These are phyloP conservation scores for Lytechinus variegatus DNA, from an alignment of 35 echinoderm and acorn worm species.

Conservation along the genomic window DNA sequence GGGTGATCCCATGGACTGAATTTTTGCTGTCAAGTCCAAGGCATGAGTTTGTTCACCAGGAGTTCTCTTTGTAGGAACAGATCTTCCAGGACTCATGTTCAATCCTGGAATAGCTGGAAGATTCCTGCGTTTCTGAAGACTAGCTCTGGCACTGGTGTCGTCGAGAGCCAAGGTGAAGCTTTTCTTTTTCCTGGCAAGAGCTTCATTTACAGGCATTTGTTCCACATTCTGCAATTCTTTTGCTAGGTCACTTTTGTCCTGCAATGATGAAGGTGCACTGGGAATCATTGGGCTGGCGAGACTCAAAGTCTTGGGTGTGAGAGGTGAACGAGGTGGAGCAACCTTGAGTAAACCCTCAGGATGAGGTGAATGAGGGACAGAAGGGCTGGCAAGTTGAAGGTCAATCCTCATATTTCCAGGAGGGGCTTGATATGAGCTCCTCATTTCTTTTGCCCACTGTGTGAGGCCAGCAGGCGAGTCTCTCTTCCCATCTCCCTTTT, in stretches of 20 bases:
- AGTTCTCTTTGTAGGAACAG: conserved; percentile 35
- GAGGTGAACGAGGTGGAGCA: conserved; percentile 25
- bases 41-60: conserved; percentile 42
- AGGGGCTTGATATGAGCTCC: neutral
- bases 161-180: conserved; percentile 46
- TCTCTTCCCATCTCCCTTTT: conserved; percentile 46
- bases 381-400: conserved; percentile 6
- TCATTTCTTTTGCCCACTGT: neutral
- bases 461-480: neutral
- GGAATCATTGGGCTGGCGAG: neutral
- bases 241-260: neutral
- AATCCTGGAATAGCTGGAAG: conserved; percentile 43
- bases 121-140: conserved; percentile 43
- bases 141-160: conserved; percentile 27
- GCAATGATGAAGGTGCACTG: neutral
- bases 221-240: neutral
- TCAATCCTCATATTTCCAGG: neutral
- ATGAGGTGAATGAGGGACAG: conserved; percentile 12
- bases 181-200: conserved; percentile 17
- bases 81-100: conserved; percentile 48
- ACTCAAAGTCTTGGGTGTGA: neutral
- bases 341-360: conserved; percentile 17
- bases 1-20: conserved; percentile 29
- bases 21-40: conserved; percentile 43
- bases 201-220: conserved; percentile 28